These are phyloP conservation scores for Nicator chloris DNA, from an alignment of 2,113 vertebrate species.

Conservation along the genomic window DNA sequence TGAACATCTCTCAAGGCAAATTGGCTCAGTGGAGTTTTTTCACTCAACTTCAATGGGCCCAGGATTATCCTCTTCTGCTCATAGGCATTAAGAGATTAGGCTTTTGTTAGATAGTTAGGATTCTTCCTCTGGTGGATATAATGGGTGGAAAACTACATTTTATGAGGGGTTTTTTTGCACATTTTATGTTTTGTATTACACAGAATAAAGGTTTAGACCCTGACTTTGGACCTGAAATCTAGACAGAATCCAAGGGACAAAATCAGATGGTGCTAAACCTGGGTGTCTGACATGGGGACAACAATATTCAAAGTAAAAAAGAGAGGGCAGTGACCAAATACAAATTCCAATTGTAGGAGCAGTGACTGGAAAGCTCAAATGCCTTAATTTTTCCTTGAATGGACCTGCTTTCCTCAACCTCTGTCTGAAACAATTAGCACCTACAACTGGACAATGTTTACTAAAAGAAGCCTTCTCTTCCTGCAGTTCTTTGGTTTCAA, in stretches of 20 bases:
- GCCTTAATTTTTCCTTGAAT: not conserved
- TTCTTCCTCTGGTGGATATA: not conserved
- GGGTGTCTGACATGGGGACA: not conserved
- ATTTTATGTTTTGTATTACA: not conserved
- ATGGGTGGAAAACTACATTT: not conserved
- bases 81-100: not conserved
- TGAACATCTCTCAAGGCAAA: not conserved
- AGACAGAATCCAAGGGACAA: not conserved
- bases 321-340: not conserved
- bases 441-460: not conserved
- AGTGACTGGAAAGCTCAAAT: not conserved
- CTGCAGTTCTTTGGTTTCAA: not conserved
- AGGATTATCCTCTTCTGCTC: not conserved
- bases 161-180: not conserved
- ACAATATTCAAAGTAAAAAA: not conserved
- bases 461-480: not conserved
- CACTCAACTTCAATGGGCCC: not conserved
- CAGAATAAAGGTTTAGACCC: not conserved
- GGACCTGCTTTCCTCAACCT: not conserved
- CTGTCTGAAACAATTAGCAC: not conserved
- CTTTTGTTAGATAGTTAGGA: not conserved
- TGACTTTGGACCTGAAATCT: not conserved
- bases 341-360: not conserved
- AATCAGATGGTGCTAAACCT: not conserved
- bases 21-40: not conserved